Evolutionary conservation across 1,140 invertebrate genomes (phyloP).

Genomic region (Aphis gossypii): DNA sequence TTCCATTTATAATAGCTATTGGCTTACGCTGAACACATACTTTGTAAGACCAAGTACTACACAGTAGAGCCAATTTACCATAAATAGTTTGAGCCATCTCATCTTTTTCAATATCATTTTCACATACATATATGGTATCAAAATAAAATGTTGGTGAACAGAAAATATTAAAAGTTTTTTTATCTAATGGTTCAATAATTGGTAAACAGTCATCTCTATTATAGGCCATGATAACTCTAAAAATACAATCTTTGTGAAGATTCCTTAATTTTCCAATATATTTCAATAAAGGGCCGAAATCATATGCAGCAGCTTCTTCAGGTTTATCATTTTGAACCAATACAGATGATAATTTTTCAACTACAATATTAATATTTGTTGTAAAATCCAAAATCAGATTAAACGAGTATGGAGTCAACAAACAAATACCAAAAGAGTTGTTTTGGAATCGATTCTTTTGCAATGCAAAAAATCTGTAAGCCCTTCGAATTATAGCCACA

Average conservation of each 20-base stretch:
- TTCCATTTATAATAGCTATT: constrained; percentile 42
- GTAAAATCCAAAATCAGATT: constrained; percentile 38
- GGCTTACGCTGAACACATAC: constrained; percentile 48
- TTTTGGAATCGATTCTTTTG: constrained; percentile 30
- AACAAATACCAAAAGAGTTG: constrained; percentile 46
- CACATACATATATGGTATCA: constrained; percentile 30
- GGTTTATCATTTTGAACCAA: not conserved
- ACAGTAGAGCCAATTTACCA: constrained; percentile 35
- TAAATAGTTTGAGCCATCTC: constrained; percentile 45
- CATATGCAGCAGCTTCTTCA: constrained; percentile 48
- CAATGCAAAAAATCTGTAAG: constrained; percentile 31
- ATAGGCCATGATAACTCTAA: constrained; percentile 47
- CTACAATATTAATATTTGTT: constrained; percentile 22
- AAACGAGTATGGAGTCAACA: constrained; percentile 34
- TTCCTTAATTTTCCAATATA: constrained; percentile 28
- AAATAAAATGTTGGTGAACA: constrained; percentile 48
- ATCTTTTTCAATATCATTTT: constrained; percentile 30
- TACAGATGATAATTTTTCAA: constrained; percentile 21
- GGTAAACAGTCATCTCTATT: constrained; percentile 55
- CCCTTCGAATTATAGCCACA: not conserved
- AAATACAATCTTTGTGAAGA: constrained; percentile 31
- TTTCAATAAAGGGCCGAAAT: constrained; percentile 38
- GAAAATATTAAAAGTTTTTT: constrained; percentile 36
- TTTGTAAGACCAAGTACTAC: constrained; percentile 44
- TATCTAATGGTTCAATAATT: constrained; percentile 41